phyloP scores from a whole-genome alignment of 2,113 vertebrate species.

The Glaucidium brasilianum region DNA sequence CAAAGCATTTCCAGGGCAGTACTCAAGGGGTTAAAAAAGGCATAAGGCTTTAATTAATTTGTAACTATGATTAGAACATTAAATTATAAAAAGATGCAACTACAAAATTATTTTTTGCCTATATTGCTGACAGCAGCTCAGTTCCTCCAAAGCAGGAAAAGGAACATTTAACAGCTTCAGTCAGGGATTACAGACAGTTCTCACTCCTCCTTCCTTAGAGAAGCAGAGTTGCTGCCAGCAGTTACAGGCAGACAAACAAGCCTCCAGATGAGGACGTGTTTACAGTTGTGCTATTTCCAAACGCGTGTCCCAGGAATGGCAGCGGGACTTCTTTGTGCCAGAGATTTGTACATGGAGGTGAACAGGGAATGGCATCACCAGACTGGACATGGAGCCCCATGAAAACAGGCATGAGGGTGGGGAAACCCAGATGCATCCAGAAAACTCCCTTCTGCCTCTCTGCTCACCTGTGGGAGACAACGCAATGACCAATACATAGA shows the following conservation, averaged over 20 bases:
- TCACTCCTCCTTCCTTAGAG: not conserved
- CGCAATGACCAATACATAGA: not conserved
- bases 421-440: not conserved
- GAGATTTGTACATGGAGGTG: not conserved
- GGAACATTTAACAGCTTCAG: not conserved
- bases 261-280: not conserved
- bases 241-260: not conserved
- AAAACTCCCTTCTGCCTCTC: not conserved
- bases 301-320: rapidly evolving
- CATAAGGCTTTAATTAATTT: not conserved
- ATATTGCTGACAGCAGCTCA: not conserved
- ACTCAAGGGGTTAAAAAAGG: not conserved
- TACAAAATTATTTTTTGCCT: not conserved
- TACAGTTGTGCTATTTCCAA: not conserved
- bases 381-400: not conserved
- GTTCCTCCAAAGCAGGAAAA: not conserved
- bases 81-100: not conserved
- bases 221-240: not conserved
- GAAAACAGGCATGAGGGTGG: not conserved
- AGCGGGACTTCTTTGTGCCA: not conserved
- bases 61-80: not conserved
- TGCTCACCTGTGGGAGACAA: not conserved
- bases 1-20: not conserved
- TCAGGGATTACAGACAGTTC: not conserved
- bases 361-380: not conserved